A percentile compares a stretch with the other conserved stretches of the same genome.
Conservation (phyloP, 2,797 vertebrate species). For the Octomys mimax region DNA sequence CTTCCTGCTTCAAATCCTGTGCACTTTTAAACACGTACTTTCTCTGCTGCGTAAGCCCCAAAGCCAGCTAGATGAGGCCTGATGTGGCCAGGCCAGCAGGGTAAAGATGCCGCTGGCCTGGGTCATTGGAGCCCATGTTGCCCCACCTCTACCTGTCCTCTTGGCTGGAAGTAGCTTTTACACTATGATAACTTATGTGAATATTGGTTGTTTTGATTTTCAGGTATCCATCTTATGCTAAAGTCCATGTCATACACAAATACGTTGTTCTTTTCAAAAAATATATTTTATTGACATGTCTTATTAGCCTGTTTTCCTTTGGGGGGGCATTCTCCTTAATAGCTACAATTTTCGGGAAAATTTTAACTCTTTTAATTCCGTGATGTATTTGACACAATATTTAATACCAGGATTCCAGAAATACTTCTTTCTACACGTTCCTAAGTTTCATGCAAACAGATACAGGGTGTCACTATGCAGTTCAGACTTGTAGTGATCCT, state of each 20-base stretch:
- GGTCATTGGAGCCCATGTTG: accelerated
- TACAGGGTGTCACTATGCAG: too few species aligned
- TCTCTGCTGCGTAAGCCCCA: not conserved
- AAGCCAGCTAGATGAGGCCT: not conserved
- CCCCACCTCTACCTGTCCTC: not conserved
- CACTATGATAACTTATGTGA: not conserved
- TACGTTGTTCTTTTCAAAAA: conserved; percentile 14
- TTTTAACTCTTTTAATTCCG: not conserved
- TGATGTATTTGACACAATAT: not conserved
- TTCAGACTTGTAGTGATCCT: too few species aligned
- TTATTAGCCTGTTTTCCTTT: conserved; percentile 22
- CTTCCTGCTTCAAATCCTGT: not conserved
- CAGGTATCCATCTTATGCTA: conserved; percentile 5
- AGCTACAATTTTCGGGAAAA: not conserved
- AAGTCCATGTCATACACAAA: not conserved
- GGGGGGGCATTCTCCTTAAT: conserved; percentile 4
- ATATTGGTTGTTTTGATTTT: not conserved
- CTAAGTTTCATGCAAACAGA: not conserved
- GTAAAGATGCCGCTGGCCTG: accelerated
- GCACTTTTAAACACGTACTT: not conserved
- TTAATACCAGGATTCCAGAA: not conserved
- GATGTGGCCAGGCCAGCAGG: not conserved
- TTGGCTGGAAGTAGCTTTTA: not conserved
- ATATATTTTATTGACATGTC: conserved; percentile 19
- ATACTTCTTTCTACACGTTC: not conserved